Conservation (phyloP, 37 sponge, comb jelly and placozoan genomes). For the Eunapius fragilis region DNA sequence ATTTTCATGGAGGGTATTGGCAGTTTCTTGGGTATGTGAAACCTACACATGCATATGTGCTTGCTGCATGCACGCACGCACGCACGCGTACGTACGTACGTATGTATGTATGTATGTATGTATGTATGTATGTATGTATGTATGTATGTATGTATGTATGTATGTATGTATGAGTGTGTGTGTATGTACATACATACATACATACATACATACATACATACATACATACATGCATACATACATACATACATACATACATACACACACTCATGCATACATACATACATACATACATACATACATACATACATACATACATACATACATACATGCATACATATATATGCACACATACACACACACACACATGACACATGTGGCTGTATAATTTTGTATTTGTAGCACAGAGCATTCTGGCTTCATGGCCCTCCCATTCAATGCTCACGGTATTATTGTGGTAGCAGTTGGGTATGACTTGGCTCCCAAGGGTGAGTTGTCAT, state of each 20-base stretch:
- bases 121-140: background rate
- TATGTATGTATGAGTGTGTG: too few relatives aligned
- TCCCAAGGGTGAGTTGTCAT: constrained; percentile 31
- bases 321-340: background rate
- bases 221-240: background rate
- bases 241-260: background rate
- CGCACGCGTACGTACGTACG: background rate
- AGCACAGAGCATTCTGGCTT: constrained; percentile 40
- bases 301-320: background rate
- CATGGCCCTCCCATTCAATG: constrained; percentile 14
- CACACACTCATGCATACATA: background rate
- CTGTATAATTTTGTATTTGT: background rate
- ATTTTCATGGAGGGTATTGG: constrained; percentile 83
- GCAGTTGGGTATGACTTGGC: constrained; percentile 57
- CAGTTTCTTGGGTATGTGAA: constrained; percentile 36
- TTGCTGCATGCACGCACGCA: background rate
- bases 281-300: background rate
- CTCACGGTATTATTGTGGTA: background rate
- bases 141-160: background rate
- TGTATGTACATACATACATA: too few relatives aligned
- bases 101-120: background rate
- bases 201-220: background rate
- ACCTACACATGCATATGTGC: background rate
- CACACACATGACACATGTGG: background rate
- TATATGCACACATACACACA: too few relatives aligned